Evolutionary conservation across 2,797 vertebrate species (phyloP).

Genomic region (Serranus cabrilla): DNA sequence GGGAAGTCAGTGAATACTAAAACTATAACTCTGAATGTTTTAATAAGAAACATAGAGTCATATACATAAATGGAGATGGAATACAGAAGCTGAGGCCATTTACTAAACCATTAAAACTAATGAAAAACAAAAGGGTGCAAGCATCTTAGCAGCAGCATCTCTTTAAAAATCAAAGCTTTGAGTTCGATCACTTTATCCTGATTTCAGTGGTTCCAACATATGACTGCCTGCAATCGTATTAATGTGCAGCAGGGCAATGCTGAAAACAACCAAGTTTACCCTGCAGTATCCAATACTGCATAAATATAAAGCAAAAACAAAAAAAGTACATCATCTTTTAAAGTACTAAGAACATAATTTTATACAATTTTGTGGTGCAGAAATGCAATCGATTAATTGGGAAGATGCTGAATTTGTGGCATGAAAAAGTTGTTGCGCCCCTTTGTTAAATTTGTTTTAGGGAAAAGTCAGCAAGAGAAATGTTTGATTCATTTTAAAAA

Average conservation of each 20-base stretch:
- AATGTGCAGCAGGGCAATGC: neutral
- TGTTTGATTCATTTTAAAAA: slow-evolving; percentile 33
- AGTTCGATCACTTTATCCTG: neutral
- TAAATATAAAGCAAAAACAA: slow-evolving; percentile 7
- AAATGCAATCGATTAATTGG: neutral
- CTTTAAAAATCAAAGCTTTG: slow-evolving; percentile 7
- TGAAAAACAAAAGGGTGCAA: slow-evolving; percentile 7
- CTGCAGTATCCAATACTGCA: slow-evolving; percentile 5
- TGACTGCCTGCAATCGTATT: neutral
- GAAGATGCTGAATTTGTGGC: slow-evolving; percentile 16
- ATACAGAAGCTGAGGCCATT: slow-evolving; percentile 16
- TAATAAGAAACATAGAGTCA: slow-evolving; percentile 17
- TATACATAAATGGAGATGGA: slow-evolving; percentile 15
- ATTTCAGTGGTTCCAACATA: neutral
- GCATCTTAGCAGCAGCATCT: slow-evolving; percentile 11
- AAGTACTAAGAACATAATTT: slow-evolving; percentile 1
- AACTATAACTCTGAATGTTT: slow-evolving; percentile 29
- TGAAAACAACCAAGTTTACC: neutral
- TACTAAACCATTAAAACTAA: neutral
- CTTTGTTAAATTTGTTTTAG: slow-evolving; percentile 31
- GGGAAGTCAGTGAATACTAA: slow-evolving; percentile 40
- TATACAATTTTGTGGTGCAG: neutral
- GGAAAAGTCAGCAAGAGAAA: slow-evolving; percentile 15
- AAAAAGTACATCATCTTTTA: neutral
- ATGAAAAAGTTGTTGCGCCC: slow-evolving; percentile 3